phyloP scores from a whole-genome alignment of 2,797 vertebrate genomes.

The Petrocephalus sullivani region DNA sequence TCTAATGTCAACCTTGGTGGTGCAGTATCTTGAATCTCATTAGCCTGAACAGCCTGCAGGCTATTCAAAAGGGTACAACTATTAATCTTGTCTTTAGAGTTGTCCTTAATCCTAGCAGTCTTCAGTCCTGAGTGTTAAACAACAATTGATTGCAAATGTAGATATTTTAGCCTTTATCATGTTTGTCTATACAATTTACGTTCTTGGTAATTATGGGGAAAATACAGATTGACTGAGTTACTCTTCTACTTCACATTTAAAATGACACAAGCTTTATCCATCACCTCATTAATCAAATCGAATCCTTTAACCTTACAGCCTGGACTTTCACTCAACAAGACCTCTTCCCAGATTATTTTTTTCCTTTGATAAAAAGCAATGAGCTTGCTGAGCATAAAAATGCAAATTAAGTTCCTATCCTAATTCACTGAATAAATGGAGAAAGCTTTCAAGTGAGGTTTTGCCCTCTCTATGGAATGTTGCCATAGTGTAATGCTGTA shows the following conservation, averaged over 20 bases:
- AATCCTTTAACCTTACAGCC: not conserved
- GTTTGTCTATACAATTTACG: conserved; percentile 11
- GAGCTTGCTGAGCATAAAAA: conserved; percentile 2
- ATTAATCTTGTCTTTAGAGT: not conserved
- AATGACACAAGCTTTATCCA: not conserved
- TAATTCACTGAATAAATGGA: not conserved
- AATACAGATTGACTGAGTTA: not conserved
- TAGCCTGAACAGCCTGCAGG: not conserved
- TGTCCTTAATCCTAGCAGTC: not conserved
- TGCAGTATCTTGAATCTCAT: conserved; percentile 1
- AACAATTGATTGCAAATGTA: not conserved
- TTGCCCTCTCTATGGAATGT: not conserved
- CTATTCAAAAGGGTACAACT: conserved; percentile 6
- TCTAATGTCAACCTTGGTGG: conserved; percentile 6
- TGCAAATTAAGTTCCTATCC: not conserved
- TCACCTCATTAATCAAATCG: not conserved
- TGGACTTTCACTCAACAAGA: not conserved
- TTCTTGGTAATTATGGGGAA: not conserved
- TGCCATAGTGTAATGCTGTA: not conserved
- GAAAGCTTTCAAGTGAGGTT: not conserved
- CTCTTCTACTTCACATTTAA: not conserved
- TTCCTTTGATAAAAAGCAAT: not conserved
- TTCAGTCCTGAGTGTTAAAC: conserved; percentile 3
- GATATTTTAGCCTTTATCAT: conserved; percentile 10
- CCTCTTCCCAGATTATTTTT: not conserved